Base-by-base conservation (phyloP, 2,797 vertebrate species). In the Crenichthys baileyi region DNA sequence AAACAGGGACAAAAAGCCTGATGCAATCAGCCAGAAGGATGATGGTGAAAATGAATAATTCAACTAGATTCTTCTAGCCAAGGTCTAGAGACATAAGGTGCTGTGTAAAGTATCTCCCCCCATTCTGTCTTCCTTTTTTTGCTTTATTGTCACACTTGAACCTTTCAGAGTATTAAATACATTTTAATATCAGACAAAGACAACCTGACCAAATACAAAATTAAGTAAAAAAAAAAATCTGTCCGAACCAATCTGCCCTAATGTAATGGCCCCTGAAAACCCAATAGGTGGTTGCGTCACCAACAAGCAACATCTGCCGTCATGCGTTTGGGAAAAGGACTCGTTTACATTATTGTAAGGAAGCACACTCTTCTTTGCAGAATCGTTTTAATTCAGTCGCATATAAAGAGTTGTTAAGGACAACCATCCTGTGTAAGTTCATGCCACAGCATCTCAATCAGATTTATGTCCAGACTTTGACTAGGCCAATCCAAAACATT, bases 41-140 rank as follows among this genome's bases (percentile, higher is more conserved):
- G 79, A 84, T 68, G 76, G 79, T 55, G 26, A 44, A 71, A 77
- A 73, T 61, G 58, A 39, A 26, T 11, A 7, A 74, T 29, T 11
- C 26, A 29, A 71, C 16, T 7, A 39, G 7, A 39, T 63, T 20
- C 16, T 39, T 65, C 39, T 39, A 20, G 18, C 7, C 3, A 7
- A 22, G 39, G 1, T 18, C 31, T 18, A 39, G 61, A 20, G 29
- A 18, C 2, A 31, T 5, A 61, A 31, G 16, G 26, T 0, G 5
- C 29, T 51, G 2, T 51, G 50, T 51, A 3, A 51, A 13, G 12
- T 51, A 5, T 29, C 22, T 41, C 20, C 55, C 9, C 44, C 9
- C 44, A 11, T 7, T 7, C 6, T 56, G 24, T n/a, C n/a, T 58
- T 58, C 4, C 24, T n/a, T n/a, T 58, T n/a, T 9, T n/a, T 56